Conservation (phyloP, 2,797 vertebrate species). For the Melanotaenia nigrans region DNA sequence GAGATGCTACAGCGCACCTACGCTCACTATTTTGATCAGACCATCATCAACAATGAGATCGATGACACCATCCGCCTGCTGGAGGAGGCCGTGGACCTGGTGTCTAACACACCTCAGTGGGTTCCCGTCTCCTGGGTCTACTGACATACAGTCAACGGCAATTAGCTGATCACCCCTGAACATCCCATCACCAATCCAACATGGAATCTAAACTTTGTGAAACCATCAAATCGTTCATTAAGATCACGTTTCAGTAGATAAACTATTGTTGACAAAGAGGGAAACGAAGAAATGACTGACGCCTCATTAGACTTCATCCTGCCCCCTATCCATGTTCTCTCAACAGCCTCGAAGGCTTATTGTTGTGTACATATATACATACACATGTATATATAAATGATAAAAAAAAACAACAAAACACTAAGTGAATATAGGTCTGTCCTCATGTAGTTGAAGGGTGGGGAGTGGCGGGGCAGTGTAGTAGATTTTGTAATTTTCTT, state of each 20-base stretch:
- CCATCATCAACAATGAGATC: constrained; percentile 99
- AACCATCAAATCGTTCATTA: constrained; percentile 36
- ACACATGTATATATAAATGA: constrained; percentile 85
- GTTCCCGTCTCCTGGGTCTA: constrained; percentile 99
- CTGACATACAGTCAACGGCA: constrained; percentile 79
- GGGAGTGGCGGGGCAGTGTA: constrained; percentile 87
- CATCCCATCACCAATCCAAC: constrained; percentile 16
- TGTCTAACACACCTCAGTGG: constrained; percentile 97
- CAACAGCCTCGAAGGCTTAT: constrained; percentile 92
- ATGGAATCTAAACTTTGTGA: constrained; percentile 42
- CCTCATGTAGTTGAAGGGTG: constrained; percentile 80
- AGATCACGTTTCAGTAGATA: constrained; percentile 77
- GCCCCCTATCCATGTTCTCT: constrained; percentile 77
- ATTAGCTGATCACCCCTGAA: constrained; percentile 50
- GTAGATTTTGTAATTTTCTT: constrained; percentile 89
- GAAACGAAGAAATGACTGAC: constrained; percentile 69
- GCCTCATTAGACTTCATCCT: constrained; percentile 78
- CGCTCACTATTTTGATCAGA: constrained; percentile 99
- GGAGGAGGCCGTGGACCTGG: constrained; percentile 98
- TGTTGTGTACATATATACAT: constrained; percentile 85
- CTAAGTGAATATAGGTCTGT: constrained; percentile 92
- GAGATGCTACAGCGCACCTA: constrained; percentile 99
- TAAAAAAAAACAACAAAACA: constrained; percentile 61
- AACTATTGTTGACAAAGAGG: constrained; percentile 56
- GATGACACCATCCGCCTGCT: constrained; percentile 98